Percentiles rank a stretch among this genome's conserved stretches.
These are phyloP conservation scores for Thymelicus acteon DNA, from an alignment of 2,888 invertebrate species.

Conservation along the genomic window DNA sequence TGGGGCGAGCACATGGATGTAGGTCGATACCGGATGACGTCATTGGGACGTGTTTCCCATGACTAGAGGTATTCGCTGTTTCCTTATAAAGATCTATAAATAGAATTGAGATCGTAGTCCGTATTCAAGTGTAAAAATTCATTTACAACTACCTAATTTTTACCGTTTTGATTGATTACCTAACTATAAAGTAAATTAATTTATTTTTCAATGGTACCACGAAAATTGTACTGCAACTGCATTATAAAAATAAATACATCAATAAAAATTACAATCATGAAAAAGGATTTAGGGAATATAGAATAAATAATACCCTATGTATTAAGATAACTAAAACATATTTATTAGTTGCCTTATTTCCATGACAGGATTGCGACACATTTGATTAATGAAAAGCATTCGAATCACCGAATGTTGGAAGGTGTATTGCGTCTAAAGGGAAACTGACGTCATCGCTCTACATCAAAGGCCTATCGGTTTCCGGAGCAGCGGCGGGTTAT, in stretches of 20 bases:
- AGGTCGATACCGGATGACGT: constrained; percentile 27
- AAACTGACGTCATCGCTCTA: constrained; percentile 69
- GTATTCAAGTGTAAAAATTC: constrained; percentile 16
- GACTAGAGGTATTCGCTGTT: constrained; percentile 22
- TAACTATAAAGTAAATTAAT: not conserved
- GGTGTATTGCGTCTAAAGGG: constrained; percentile 44
- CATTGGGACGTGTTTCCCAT: constrained; percentile 37
- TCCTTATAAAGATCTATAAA: constrained; percentile 22
- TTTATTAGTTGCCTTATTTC: no score
- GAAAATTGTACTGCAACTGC: not conserved
- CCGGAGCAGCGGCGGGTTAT: constrained; percentile 78
- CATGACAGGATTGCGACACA: no score
- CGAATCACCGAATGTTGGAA: not conserved
- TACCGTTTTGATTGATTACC: no score
- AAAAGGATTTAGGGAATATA: no score
- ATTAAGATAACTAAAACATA: no score
- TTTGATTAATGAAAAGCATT: no score
- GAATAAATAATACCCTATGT: no score
- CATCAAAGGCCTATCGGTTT: constrained; percentile 81
- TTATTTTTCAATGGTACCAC: not conserved
- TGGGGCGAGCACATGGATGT: constrained; percentile 10
- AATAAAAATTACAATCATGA: no score
- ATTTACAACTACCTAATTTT: not conserved
- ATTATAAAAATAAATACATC: not conserved
- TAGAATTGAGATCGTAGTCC: constrained; percentile 10